Evolutionary conservation across 2,888 invertebrate species (phyloP).

Genomic region (Cosmia pyralina): DNA sequence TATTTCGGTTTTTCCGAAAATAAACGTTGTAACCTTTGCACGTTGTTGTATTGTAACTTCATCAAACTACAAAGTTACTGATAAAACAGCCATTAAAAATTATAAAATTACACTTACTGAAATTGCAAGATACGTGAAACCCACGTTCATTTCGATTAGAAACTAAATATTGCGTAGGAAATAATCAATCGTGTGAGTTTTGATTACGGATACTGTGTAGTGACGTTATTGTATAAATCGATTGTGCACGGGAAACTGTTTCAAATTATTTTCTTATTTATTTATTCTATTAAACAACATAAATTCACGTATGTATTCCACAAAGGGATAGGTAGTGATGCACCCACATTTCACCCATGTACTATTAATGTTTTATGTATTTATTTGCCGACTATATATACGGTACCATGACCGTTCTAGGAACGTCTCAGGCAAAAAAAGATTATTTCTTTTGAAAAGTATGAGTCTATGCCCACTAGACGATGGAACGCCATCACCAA

Average conservation of each 20-base stretch:
- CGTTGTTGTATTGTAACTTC: too few relatives aligned
- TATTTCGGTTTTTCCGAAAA: too few relatives aligned
- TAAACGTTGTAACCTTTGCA: too few relatives aligned
- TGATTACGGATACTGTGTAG: conserved; percentile 49
- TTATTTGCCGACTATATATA: background rate
- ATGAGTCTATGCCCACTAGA: too few relatives aligned
- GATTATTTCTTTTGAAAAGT: too few relatives aligned
- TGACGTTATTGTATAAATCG: conserved; percentile 41
- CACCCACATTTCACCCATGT: background rate
- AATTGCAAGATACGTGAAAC: conserved; percentile 50
- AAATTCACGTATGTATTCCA: background rate
- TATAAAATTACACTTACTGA: conserved; percentile 52
- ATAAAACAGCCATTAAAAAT: conserved; percentile 28
- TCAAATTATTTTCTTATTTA: conserved; percentile 24
- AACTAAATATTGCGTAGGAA: conserved; percentile 47
- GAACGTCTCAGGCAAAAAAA: too few relatives aligned
- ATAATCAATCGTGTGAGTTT: conserved; percentile 58
- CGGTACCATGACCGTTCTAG: too few relatives aligned
- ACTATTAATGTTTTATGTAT: too few relatives aligned
- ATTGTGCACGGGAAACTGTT: conserved; percentile 48
- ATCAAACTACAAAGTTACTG: conserved; percentile 6
- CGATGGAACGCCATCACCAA: too few relatives aligned
- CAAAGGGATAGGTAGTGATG: background rate
- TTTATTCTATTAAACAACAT: background rate
- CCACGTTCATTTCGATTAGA: conserved; percentile 64